Evolutionary conservation across 2,888 invertebrate genomes (phyloP), one percentile per base, ranked within the genome.

Genomic region (Lochmaea capreae): DNA sequence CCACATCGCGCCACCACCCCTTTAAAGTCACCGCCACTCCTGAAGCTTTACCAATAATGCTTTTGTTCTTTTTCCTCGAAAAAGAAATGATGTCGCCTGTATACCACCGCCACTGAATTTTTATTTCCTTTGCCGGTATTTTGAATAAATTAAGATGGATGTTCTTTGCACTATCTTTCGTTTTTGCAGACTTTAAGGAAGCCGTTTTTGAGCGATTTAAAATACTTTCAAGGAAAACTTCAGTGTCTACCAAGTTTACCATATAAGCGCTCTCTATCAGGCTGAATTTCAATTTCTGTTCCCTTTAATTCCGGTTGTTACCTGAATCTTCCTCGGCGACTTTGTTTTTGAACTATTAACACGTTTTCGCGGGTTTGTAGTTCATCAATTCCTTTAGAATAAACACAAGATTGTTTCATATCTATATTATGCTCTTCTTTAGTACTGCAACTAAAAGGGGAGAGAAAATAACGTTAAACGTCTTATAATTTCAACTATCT

Each of bases 1-100:
- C 87, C 87, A 87, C 87, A 87, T 87, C 87, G 83, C 87, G 86
- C 87, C 87, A 87, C 87, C 87, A 87, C 86, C 87, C 86, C 83
- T 87, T 87, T 79, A 87, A 83, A 74, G 86, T 87, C 85, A 87
- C 86, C 80, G 87, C 87, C 84, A 87, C 86, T 79, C 86, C 86
- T 71, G 85, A 84, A 74, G 87, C 86, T 78, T 85, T 86, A 75
- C 81, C 83, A 65, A 81, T 79, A 72, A 85, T 83, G 75, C 83
- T 59, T 58, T 67, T 65, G 57, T 81, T 69, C 83, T 82, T 81
- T 81, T 76, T 78, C 63, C 73, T 67, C 52, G 77, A 65, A 59
- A 72, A 66, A 26, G 75, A 72, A 58, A 73, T 69, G 42, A 68
- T 73, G 61, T 61, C 67, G 12, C 59, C 73, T 18, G 70, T 68